Percentiles rank a stretch among this genome's conserved stretches.
These are phyloP conservation scores for Drosophila micromelanica DNA, from an alignment of 1,140 invertebrate species.

Conservation along the genomic window DNA sequence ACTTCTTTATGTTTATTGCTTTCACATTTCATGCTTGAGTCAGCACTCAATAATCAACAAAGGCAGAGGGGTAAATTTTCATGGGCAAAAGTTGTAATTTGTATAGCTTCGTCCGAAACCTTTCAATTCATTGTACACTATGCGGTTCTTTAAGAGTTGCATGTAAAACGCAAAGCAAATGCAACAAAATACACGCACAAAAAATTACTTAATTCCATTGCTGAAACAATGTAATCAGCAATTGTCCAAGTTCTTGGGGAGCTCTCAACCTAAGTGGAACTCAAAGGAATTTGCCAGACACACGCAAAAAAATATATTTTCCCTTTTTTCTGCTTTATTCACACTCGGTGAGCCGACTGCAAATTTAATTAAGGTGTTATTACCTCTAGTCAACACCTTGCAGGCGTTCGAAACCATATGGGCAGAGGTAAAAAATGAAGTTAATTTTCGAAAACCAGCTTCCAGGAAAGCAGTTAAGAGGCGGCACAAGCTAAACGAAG, in stretches of 20 bases:
- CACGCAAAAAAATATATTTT: conserved; percentile 57
- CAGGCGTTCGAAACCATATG: conserved; percentile 50
- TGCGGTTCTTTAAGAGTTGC: conserved; percentile 35
- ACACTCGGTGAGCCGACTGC: conserved; percentile 37
- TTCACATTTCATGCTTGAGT: conserved; percentile 65
- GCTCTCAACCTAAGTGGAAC: conserved; percentile 42
- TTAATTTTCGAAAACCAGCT: conserved; percentile 60
- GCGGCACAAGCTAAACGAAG: conserved; percentile 34
- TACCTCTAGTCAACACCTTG: conserved; percentile 78
- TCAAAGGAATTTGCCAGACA: conserved; percentile 47
- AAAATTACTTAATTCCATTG: conserved; percentile 72
- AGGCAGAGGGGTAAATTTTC: conserved; percentile 13
- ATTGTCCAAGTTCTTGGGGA: conserved; percentile 52
- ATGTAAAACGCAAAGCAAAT: conserved; percentile 59
- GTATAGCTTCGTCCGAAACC: conserved; percentile 45
- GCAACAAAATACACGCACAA: conserved; percentile 15
- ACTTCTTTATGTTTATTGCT: conserved; percentile 7
- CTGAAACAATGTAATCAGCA: conserved; percentile 68
- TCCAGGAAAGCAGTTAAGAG: conserved; percentile 60
- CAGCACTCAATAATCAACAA: conserved; percentile 28
- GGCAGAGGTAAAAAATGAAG: conserved; percentile 42
- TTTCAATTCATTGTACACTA: conserved; percentile 8
- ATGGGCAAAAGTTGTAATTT: conserved; percentile 35
- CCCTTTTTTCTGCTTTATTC: not conserved
- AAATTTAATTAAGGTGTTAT: conserved; percentile 78